A percentile compares a stretch with the other conserved stretches of the same genome.
Conservation (phyloP, 2,888 invertebrate species). For the Pristionchus japonicus region DNA sequence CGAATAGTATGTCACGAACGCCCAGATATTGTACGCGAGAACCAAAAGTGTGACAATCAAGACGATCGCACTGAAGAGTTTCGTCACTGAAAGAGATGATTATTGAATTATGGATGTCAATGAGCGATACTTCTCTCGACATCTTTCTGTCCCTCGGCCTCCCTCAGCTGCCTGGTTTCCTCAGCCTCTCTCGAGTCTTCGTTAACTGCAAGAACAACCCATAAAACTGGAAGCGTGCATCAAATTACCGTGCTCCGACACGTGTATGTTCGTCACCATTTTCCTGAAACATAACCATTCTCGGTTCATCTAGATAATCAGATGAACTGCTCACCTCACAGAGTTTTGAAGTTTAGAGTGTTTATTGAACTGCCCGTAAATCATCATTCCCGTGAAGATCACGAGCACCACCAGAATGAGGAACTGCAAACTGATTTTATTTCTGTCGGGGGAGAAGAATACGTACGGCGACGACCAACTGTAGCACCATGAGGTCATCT, state of each 20-base stretch:
- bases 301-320: background rate
- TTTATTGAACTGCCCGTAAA: background rate
- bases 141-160: background rate
- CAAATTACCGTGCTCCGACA: no score
- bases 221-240: no score
- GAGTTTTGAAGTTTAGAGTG: background rate
- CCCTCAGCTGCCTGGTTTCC: background rate
- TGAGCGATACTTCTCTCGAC: background rate
- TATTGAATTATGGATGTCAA: no score
- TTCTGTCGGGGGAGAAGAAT: background rate
- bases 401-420: background rate
- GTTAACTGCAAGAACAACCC: background rate
- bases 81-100: background rate
- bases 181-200: background rate
- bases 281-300: background rate
- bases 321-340: background rate
- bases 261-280: no score
- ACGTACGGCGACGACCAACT: conserved; percentile 1
- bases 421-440: background rate
- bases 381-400: background rate
- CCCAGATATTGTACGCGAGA: background rate
- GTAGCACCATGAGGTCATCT: background rate
- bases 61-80: background rate
- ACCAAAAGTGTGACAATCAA: background rate
- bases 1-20: background rate